Base-by-base conservation (phyloP, 64 coral and sea anemone genomes). In the Porites australiensis region DNA sequence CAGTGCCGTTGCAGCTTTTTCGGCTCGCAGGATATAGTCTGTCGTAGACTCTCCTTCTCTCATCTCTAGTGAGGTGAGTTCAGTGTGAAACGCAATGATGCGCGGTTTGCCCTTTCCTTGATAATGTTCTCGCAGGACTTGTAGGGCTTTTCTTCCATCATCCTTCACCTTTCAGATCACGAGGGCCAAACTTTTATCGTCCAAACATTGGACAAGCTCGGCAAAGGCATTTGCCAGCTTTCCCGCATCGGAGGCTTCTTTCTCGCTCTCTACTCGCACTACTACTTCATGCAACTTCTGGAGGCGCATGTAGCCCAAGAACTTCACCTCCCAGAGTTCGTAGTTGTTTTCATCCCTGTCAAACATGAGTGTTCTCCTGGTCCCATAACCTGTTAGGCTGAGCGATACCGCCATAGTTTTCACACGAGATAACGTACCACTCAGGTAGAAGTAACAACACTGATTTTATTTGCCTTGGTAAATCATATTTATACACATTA, bases 111-210 rank as follows among this genome's bases (percentile, higher is more conserved):
- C 67, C 58, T 86, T 59, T 23, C 82, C 48, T 14, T 22, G 37
- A 48, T 70, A 86, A 86, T 86, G 61, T 10, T 86, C 82, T 86
- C 63, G 61, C 67, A 86, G 67, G 61, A 68, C 67, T 61, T 68
- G 66, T 19, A 86, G 62, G 58, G 21, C 82, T 10, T 86, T 86
- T 44, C 82, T 86, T 43, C 82, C 62, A 21, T 9, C 77, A 43
- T 79, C 10, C 1, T 53, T 79, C 2, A 49, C 77, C 23, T 79
- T 48, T 55, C 77, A 19, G 2, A 79, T 79, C 1, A 79, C 77
- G 0, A 79, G 49, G 50, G 77, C 5, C 53, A 55, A 55, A 11
- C 53, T 55, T 55, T 2, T 55, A 55, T 55, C 53, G 53, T 55
- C 53, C 58, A 79, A 79, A 43, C 50, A 79, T 10, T 79, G 77